A percentile compares a stretch with the other conserved stretches of the same genome.
phyloP scores from a whole-genome alignment of 2,797 vertebrate species.

The Rhabdophis nuchalis region DNA sequence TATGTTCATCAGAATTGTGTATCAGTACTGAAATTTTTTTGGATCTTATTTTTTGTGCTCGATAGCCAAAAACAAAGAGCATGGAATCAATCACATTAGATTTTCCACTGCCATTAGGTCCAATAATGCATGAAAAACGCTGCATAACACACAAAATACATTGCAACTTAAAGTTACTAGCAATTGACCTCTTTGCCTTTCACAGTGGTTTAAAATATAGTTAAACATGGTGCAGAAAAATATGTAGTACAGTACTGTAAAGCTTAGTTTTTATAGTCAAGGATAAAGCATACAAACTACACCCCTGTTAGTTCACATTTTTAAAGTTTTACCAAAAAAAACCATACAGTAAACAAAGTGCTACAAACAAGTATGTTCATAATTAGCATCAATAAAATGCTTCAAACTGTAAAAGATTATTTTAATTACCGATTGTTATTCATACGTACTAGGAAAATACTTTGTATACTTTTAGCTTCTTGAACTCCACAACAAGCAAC shows the following conservation, averaged over 20 bases:
- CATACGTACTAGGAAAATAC: neutral
- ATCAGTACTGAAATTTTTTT: slow-evolving; percentile 97
- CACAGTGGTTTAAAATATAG: slow-evolving; percentile 19
- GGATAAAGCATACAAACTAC: slow-evolving; percentile 32
- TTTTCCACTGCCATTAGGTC: slow-evolving; percentile 97
- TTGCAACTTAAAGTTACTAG: slow-evolving; percentile 1
- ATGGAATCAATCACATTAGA: slow-evolving; percentile 98
- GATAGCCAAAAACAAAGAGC: slow-evolving; percentile 99
- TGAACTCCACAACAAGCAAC: slow-evolving; percentile 3
- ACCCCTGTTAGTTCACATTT: slow-evolving; percentile 40
- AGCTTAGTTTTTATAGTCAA: slow-evolving; percentile 31
- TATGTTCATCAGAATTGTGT: slow-evolving; percentile 90
- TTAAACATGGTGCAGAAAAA: slow-evolving; percentile 26
- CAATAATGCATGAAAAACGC: slow-evolving; percentile 98
- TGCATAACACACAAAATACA: slow-evolving; percentile 57
- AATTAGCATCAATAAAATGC: slow-evolving; percentile 25
- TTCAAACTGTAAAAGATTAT: slow-evolving; percentile 45
- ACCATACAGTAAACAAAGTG: slow-evolving; percentile 4
- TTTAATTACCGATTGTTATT: slow-evolving; percentile 26
- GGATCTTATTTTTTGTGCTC: slow-evolving; percentile 97
- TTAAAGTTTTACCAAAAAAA: slow-evolving; percentile 25
- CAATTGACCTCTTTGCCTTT: neutral
- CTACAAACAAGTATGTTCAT: slow-evolving; percentile 29
- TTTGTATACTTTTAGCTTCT: slow-evolving; percentile 19
- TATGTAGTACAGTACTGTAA: slow-evolving; percentile 19